Evolutionary conservation across 2,113 vertebrate species (phyloP).

Genomic region (Crypturellus undulatus): DNA sequence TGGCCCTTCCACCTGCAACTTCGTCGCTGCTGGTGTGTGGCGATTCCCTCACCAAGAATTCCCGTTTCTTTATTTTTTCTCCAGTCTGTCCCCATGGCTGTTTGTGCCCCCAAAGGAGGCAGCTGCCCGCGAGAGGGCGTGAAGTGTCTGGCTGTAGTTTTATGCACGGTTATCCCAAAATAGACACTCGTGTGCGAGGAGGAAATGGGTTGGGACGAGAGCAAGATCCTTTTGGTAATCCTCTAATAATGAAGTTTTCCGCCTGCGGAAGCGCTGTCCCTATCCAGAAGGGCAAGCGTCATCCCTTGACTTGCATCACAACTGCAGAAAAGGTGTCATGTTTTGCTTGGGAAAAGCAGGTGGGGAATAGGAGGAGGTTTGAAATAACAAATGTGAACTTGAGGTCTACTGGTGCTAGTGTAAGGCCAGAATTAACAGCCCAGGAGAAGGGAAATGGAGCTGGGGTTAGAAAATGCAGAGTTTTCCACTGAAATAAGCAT

Average conservation of each 20-base stretch:
- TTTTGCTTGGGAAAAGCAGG: accelerated
- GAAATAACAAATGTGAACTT: accelerated
- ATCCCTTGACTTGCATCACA: background rate
- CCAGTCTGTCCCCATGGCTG: no score
- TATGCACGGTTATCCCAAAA: background rate
- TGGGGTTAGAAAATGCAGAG: background rate
- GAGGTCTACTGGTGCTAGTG: background rate
- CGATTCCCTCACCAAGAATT: no score
- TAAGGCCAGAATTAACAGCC: background rate
- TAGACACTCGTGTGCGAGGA: background rate
- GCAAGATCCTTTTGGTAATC: background rate
- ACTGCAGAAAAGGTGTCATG: accelerated
- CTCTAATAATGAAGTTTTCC: background rate
- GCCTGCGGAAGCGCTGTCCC: background rate
- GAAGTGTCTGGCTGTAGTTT: background rate
- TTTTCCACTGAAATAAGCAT: accelerated
- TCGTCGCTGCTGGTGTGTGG: no score
- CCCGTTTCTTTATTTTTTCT: no score
- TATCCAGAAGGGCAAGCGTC: accelerated
- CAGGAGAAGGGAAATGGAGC: background rate
- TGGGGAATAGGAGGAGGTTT: background rate
- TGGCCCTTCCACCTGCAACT: no score
- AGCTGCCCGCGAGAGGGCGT: constrained; percentile 73
- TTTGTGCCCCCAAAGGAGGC: background rate
- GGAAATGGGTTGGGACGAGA: background rate